phyloP scores from a whole-genome alignment of 2,113 vertebrate species.

The Muntiacus muntjak region DNA sequence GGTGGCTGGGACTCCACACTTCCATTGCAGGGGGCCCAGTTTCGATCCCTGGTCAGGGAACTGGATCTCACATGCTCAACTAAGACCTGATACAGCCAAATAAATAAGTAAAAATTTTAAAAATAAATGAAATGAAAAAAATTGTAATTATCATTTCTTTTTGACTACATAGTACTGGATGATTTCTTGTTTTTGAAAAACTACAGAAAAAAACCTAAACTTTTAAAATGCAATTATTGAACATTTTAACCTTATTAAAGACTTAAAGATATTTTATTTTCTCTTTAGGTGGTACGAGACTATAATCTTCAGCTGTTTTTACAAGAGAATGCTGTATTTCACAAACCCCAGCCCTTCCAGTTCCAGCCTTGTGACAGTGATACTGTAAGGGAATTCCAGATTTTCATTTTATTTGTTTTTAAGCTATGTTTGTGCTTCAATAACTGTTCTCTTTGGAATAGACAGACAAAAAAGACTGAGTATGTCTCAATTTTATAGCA shows the following conservation, averaged over 20 bases:
- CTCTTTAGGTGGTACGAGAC: conserved; percentile 92
- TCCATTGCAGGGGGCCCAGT: neutral
- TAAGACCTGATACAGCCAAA: neutral
- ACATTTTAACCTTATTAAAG: conserved; percentile 40
- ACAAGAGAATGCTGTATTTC: conserved; percentile 95
- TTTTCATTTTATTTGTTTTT: neutral
- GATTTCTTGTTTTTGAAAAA: conserved; percentile 22
- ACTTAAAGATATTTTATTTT: conserved; percentile 49
- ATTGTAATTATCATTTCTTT: conserved; percentile 22
- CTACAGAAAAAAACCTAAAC: conserved; percentile 16
- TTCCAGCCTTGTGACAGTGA: conserved; percentile 97
- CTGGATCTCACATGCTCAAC: neutral
- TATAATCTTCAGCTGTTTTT: conserved; percentile 96
- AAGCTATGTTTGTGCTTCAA: neutral
- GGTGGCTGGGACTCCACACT: neutral
- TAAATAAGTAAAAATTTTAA: neutral
- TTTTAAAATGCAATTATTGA: neutral
- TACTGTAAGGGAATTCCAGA: conserved; percentile 83
- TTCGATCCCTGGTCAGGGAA: neutral
- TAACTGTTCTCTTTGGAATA: neutral
- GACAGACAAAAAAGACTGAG: neutral
- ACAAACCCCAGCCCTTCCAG: conserved; percentile 94
- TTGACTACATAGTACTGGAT: neutral
- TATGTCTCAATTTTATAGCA: conserved; percentile 11
- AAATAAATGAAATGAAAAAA: neutral